Evolutionary conservation across 1,140 invertebrate genomes (phyloP), one percentile per base, ranked within the genome.

Genomic region (Chironomus tepperi): DNA sequence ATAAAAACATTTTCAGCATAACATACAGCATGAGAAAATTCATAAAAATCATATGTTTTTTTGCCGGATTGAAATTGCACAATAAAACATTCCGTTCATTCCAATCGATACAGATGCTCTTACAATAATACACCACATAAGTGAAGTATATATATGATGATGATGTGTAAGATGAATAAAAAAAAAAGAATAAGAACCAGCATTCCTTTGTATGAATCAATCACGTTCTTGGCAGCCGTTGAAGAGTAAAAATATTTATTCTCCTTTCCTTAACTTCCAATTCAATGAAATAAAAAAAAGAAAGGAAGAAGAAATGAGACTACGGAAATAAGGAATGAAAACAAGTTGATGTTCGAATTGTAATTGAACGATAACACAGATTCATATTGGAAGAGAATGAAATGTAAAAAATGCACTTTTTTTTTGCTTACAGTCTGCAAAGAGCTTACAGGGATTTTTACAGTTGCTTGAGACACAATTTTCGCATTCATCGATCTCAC

Each of bases 201-300:
- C 47, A 70, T 70, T 21, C 19, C 10, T 70, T 70, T 70, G 65
- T 18, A 21, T 21, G 19, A 70, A 70, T 70, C 65, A 70, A 70
- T 70, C 65, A 70, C 65, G 65, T 70, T 70, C 16, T 21, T 70
- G 65, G 65, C 65, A 70, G 10, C 19, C 47, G 47, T n/a, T 57
- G 47, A 19, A 70, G 16, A 70, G 19, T 70, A 70, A 70, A 70
- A 70, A 70, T 70, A 19, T 21, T 34, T 34, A 34, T 34, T 34
- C 5, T 34, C 5, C 24, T 5, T 34, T 34, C 24, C 24, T 34
- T 5, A 34, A 34, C 24, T 34, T 34, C 24, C 24, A 34, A n/a
- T 34, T 34, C 24, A 34, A 34, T 34, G 24, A 34, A 34, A 2
- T 2, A 34, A 34, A 34, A 34, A 34, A 34, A 34, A 34, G 5